Base-by-base conservation (phyloP, 2,797 vertebrate species). In the Brotula barbata region DNA sequence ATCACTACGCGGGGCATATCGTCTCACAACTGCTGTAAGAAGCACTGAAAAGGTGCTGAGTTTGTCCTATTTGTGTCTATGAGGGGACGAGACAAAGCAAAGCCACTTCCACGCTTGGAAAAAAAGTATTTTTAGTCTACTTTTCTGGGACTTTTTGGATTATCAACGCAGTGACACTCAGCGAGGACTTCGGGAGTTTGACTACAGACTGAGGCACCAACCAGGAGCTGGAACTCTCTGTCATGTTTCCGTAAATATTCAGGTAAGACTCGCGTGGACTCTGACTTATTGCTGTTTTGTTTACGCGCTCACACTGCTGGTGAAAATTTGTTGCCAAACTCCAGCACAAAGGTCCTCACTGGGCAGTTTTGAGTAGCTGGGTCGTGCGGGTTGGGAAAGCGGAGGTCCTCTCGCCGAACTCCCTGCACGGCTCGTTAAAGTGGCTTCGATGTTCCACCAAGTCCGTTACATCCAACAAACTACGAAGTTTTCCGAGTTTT, bases 1-100 rank as follows among this genome's bases (percentile, higher is more conserved):
- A 71, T 78, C 64, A 74, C 37, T 65, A 73, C 69, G 58, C 58
- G 50, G 74, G 68, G 68, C 68, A 72, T 66, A 77, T 68, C 64
- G 52, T 64, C 0, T 62, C 19, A 47, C 51, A 64, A 78, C 34
- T 5, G 13, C 34, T 12, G 14, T 58, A 13, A 7, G 1, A 4
- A 14, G 15, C n/a, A 15, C 13, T 14, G n/a, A 39, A 14, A 39
- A 39, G 2, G 13, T 14, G 12, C n/a, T n/a, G 5, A 13, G 6
- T 39, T n/a, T 14, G 4, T 39, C 7, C 7, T 3, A 21, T 43
- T 19, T 10, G 17, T 6, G 21, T 21, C 5, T 7, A 2, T 20
- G 23, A 1, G 1, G 1, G 25, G 31, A 0, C 5, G 17, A 8
- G 33, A 22, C 0, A 1, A 28, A 28, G 8, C 6, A 6, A n/a